Evolutionary conservation across 2,888 invertebrate genomes (phyloP).

Genomic region (Ceraclea dissimilis): DNA sequence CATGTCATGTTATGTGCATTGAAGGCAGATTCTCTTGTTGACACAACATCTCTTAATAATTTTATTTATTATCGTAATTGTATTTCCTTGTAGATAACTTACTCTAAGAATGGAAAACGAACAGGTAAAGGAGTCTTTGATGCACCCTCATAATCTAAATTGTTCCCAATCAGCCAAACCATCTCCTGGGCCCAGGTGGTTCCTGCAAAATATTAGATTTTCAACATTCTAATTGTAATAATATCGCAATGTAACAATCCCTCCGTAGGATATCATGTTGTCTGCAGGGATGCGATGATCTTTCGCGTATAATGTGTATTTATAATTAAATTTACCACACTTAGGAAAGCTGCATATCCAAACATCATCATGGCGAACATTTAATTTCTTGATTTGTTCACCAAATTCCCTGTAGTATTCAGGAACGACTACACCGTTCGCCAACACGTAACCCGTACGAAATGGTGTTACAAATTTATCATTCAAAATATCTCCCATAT

Average conservation of each 20-base stretch:
- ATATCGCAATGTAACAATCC: too few relatives aligned
- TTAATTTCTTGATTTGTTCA: conserved; percentile 38
- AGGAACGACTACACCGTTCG: conserved; percentile 37
- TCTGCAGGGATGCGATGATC: too few relatives aligned
- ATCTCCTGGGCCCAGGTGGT: conserved; percentile 76
- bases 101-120: conserved; percentile 67
- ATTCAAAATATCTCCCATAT: conserved; percentile 20
- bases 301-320: too few relatives aligned
- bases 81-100: too few relatives aligned
- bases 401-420: conserved; percentile 35
- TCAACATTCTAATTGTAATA: too few relatives aligned
- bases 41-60: too few relatives aligned
- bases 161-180: conserved; percentile 60
- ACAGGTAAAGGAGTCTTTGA: conserved; percentile 46
- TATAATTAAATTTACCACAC: conserved; percentile 37
- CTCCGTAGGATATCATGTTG: too few relatives aligned
- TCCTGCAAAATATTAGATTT: conserved; percentile 36
- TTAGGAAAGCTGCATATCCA: conserved; percentile 52
- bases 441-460: conserved; percentile 21
- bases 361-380: conserved; percentile 43
- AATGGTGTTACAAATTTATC: conserved; percentile 19
- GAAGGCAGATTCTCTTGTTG: too few relatives aligned
- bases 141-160: conserved; percentile 53
- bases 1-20: too few relatives aligned
- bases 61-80: too few relatives aligned